Evolutionary conservation across 2,888 invertebrate species (phyloP), one percentile per base, ranked within the genome.

Genomic region (Scotopteryx bipunctaria): DNA sequence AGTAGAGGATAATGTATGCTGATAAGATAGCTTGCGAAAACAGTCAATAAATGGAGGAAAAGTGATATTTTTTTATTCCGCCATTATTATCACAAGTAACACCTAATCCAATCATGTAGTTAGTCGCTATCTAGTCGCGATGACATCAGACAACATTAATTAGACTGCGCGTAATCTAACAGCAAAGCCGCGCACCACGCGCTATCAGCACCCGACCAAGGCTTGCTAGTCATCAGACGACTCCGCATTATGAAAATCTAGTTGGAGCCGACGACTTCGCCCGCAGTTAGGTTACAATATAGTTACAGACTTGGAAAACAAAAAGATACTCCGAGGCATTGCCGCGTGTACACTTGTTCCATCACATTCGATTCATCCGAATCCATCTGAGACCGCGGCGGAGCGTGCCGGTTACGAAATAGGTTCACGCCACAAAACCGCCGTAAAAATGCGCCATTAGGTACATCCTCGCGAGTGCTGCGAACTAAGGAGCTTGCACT

Each of bases 101-200:
- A n/a, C n/a, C n/a, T n/a, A n/a, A n/a, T n/a, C n/a, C n/a, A n/a
- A n/a, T n/a, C n/a, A n/a, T n/a, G n/a, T n/a, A n/a, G n/a, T n/a
- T n/a, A n/a, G n/a, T n/a, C n/a, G 23, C 33, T 11, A 41, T 33
- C 5, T 41, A 35, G 8, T 21, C 23, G 11, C 33, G 35, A 27
- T 48, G 48, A 36, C 48, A 41, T 48, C 48, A 49, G 35, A 8
- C 48, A 5, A 19, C n/a, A n/a, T n/a, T n/a, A 29, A 8, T n/a
- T 13, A 13, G 9, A 41, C 35, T 9, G 19, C 21, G 42, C 23
- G 35, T 23, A 11, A 42, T 31, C 36, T 42, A 27, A 15, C 11
- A 36, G 16, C 23, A 21, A 27, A 31, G 31, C 13, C 40, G 40
- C 33, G n/a, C 32, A 23, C 32, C 31, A 6, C 19, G 17, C 8